Conservation (phyloP, 2,888 invertebrate species). For the Peribatodes rhomboidaria region DNA sequence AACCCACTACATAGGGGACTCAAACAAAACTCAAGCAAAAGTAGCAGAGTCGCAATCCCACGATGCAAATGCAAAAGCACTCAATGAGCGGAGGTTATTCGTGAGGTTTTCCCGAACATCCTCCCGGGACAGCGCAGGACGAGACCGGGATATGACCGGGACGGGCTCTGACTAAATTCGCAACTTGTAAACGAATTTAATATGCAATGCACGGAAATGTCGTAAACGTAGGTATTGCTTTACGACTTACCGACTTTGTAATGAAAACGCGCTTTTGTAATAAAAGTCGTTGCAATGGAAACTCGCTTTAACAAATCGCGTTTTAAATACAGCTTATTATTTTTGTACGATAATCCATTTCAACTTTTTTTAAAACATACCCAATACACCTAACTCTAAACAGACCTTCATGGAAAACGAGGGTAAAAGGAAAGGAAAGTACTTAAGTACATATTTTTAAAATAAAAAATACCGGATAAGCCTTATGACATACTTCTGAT, state of each 20-base stretch:
- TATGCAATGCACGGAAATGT: conserved; percentile 18
- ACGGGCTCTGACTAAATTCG: not conserved
- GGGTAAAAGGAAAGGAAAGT: not conserved
- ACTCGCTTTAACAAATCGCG: not conserved
- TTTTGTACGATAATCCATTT: not conserved
- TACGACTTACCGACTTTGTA: too few relatives aligned
- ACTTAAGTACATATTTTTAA: not conserved
- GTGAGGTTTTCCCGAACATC: too few relatives aligned
- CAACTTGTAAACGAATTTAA: conserved; percentile 16
- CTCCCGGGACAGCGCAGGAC: not conserved
- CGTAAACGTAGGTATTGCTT: too few relatives aligned
- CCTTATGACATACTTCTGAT: conserved; percentile 7
- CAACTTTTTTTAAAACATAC: too few relatives aligned
- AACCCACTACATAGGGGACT: not conserved
- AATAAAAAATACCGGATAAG: conserved; percentile 2
- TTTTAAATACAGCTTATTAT: not conserved
- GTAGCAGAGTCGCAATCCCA: too few relatives aligned
- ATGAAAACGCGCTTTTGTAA: not conserved
- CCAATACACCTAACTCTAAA: not conserved
- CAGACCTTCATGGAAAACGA: not conserved
- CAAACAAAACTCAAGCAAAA: not conserved
- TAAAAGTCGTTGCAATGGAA: not conserved
- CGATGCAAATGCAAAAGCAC: too few relatives aligned
- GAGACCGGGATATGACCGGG: not conserved
- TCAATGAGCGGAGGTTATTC: too few relatives aligned